Conservation (phyloP, 2,888 invertebrate genomes). For the Apeira syringaria region DNA sequence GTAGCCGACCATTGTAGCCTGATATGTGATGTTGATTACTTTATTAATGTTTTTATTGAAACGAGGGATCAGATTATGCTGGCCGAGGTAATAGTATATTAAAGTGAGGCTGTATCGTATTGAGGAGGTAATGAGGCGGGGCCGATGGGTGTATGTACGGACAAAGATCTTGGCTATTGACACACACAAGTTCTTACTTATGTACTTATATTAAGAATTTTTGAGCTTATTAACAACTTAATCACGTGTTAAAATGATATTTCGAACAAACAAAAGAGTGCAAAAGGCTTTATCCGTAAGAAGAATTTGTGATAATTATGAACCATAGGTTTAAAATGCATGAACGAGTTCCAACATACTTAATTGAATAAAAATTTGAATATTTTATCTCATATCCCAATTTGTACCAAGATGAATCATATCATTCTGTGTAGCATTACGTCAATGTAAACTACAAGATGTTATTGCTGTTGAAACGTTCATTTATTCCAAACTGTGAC, state of each 20-base stretch:
- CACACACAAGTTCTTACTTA: constrained; percentile 50
- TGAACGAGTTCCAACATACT: constrained; percentile 62
- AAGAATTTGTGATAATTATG: constrained; percentile 1
- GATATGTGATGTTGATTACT: constrained; percentile 71
- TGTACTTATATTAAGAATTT: constrained; percentile 55
- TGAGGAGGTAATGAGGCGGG: constrained; percentile 78
- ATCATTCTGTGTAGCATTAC: constrained; percentile 59
- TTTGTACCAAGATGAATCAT: constrained; percentile 75
- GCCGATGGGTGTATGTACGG: constrained; percentile 70
- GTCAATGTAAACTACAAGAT: constrained; percentile 56
- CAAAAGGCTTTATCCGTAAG: constrained; percentile 19
- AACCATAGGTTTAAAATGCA: constrained; percentile 35
- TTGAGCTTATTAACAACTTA: constrained; percentile 59
- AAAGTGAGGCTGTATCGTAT: constrained; percentile 64
- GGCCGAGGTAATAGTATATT: constrained; percentile 66
- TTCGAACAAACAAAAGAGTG: constrained; percentile 38
- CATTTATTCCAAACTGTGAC: constrained; percentile 36
- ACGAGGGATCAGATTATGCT: constrained; percentile 57
- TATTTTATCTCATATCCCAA: constrained; percentile 66
- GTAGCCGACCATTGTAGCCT: constrained; percentile 60
- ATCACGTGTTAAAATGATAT: constrained; percentile 43
- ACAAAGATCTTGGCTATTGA: constrained; percentile 69
- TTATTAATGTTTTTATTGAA: constrained; percentile 75
- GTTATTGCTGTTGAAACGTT: constrained; percentile 40
- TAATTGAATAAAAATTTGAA: constrained; percentile 76